Base-by-base conservation (phyloP, 2,113 vertebrate genomes). In the Osmerus eperlanus region DNA sequence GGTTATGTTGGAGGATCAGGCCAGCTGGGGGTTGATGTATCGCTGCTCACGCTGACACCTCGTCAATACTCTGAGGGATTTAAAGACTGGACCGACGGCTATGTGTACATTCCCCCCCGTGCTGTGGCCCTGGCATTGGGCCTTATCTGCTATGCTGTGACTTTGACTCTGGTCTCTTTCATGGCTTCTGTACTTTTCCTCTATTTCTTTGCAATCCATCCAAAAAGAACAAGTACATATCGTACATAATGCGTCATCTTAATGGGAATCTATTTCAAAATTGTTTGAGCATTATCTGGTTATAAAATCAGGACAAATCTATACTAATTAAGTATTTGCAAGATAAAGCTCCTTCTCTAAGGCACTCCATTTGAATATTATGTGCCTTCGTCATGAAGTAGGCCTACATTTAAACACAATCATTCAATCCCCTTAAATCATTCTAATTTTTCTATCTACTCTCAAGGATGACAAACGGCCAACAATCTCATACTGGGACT, bases 401-500 rank as follows among this genome's bases (percentile, higher is more conserved):
- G 81, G 29, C 78, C 73, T 64, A 68, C 32, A 32, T 47, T 47
- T 47, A 47, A 47, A 47, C 41, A 47, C 41, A 47, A 47, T 47
- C 7, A 47, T 47, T 47, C 41, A 47, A 47, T 47, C 41, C 12
- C 41, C 41, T 47, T 9, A 36, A 36, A 47, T 41, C 36, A 41
- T 12, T 9, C 9, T 47, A 47, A 36, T 28, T 2, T 6, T 32
- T 32, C 3, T 32, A 6, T 32, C 32, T 32, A 32, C 32, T 32
- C 32, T 32, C 32, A 32, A 32, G 6, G 32, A 3, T 79, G 85
- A 84, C 86, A 89, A 85, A 84, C 88, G 86, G 83, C 25, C 65
- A 65, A 19, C 81, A 87, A 82, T 84, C 7, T 61, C 11, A 13
- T 74, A 89, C 85, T 79, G 79, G 79, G 84, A 80, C 71, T 82